Base-by-base conservation (phyloP, 2,113 vertebrate species). In the Blennius ocellaris region DNA sequence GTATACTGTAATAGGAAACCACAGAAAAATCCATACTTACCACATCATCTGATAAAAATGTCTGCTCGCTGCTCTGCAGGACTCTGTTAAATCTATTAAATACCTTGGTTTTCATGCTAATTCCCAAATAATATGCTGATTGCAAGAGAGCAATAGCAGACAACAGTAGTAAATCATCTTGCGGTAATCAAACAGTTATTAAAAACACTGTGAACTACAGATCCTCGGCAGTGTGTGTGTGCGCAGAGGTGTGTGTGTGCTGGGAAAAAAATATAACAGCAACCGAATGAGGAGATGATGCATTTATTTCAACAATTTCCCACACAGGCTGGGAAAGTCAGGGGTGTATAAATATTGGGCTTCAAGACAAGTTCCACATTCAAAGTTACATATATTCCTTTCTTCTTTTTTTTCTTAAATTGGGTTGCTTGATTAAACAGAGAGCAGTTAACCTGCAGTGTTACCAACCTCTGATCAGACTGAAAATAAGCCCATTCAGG, bases 1-100 rank as follows among this genome's bases (percentile, higher is more conserved):
- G 78, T 69, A 72, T 66, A 70, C 68, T 69, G 87, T 89, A 89
- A 92, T 81, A 87, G 79, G 76, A 91, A 84, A 80, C 88, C 85
- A 69, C 52, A 81, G 85, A 81, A 88, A 90, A 91, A 88, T 91
- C 87, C 72, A 88, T 87, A 89, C 83, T 84, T 73, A 79, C 80
- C 78, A 67, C 87, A 88, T 89, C 87, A 89, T 89, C 85, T 75
- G 76, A 89, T 87, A 75, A 78, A 87, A 90, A 90, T 82, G 83
- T 84, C 85, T 78, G 78, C 87, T 51, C 11, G 51, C 85, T 48
- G 69, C 82, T 77, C 80, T 11, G 73, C 76, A 70, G 73, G 88
- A 76, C 69, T 77, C 80, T 84, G 83, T 83, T 83, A 82, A 78
- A 89, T 80, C 83, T 87, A 87, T 90, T 71, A 83, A 78, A 84